phyloP scores from a whole-genome alignment of 1,140 invertebrate genomes.

The Zeugodacus cucurbitae region DNA sequence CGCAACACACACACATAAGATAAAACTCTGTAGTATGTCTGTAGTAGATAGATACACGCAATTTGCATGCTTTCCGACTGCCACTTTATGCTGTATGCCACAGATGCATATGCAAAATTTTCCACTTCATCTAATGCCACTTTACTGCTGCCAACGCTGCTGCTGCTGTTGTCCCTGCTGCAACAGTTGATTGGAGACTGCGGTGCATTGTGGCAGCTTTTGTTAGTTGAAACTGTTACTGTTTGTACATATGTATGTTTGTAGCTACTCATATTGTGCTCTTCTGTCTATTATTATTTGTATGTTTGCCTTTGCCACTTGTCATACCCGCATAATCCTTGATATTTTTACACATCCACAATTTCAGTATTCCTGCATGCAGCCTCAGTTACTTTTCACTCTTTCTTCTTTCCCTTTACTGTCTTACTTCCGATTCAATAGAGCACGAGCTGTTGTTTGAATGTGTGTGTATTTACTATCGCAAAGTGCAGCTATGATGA shows the following conservation, averaged over 20 bases:
- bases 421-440: background rate
- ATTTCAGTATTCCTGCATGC: background rate
- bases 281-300: background rate
- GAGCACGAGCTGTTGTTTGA: background rate
- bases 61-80: background rate
- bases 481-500: background rate
- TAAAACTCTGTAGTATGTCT: background rate
- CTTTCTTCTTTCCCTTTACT: background rate
- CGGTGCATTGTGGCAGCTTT: background rate
- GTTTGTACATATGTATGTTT: background rate
- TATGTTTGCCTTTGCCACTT: background rate
- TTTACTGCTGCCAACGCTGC: slow-evolving; percentile 1
- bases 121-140: slow-evolving; percentile 37
- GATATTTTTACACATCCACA: background rate
- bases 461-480: background rate
- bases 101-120: slow-evolving; percentile 35
- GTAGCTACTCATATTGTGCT: background rate
- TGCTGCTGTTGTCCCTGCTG: background rate
- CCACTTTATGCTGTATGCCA: background rate
- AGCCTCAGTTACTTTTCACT: background rate
- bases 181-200: background rate
- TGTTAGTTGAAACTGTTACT: background rate
- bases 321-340: slow-evolving; percentile 3
- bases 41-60: background rate
- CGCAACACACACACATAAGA: background rate